Evolutionary conservation across 2,888 invertebrate species (phyloP), one percentile per base, ranked within the genome.

Genomic region (Callosobruchus maculatus): DNA sequence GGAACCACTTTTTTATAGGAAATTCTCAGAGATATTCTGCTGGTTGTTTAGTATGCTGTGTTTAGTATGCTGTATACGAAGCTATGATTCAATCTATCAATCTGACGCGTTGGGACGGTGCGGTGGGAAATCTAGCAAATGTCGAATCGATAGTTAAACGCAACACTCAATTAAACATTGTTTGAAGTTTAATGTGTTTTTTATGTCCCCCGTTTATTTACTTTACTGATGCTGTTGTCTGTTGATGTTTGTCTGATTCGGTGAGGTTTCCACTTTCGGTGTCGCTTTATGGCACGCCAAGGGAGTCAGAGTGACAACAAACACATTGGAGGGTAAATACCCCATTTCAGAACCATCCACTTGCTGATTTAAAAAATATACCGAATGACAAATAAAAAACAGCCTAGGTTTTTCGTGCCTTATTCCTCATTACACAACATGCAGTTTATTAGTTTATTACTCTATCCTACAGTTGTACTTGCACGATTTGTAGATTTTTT

Each of bases 121-220:
- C 67, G 67, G 22, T 66, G 69, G 73, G 71, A 70, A 72, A 73
- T 73, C 73, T 70, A 67, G 20, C 74, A 76, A 31, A 68, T 75
- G 75, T 70, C 22, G 68, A 66, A 21, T 72, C 66, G 20, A 26
- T 75, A 73, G 30, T 31, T 70, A 71, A 73, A 67, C 70, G 69
- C 67, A 73, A 72, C 75, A 70, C 49, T 73, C 75, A 75, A 75
- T 75, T 75, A 75, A 72, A 68, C 70, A 67, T 72, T 75, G 72
- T 75, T 75, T 73, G 70, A 68, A 21, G 21, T 68, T 68, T 22
- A 68, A 68, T 68, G 21, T 22, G 22, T 22, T 68, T 68, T 68
- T 68, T 68, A 49, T 49, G 49, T 49, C 49, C 49, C 49, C 49
- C 49, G 49, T 49, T 49, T 49, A 49, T 49, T 49, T 49, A 49